These are phyloP conservation scores for Drosophila repleta DNA, from an alignment of 1,140 invertebrate genomes.

Conservation along the genomic window DNA sequence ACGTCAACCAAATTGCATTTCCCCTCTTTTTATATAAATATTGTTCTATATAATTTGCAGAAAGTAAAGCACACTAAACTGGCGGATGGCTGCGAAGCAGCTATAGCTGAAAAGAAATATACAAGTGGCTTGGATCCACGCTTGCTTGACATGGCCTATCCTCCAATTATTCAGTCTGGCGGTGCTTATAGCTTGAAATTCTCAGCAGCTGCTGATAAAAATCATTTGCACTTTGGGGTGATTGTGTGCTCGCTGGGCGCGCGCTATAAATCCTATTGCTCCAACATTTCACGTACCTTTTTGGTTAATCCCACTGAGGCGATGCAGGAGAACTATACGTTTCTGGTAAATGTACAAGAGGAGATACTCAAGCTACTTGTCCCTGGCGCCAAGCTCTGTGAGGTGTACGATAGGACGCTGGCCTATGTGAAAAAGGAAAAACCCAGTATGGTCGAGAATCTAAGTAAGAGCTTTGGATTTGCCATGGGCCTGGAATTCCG, in stretches of 20 bases:
- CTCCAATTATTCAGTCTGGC: conserved; percentile 99
- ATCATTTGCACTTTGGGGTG: conserved; percentile 96
- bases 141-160: conserved; percentile 98
- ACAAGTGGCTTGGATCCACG: conserved; percentile 93
- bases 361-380: conserved; percentile 94
- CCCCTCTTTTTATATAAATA: too few species aligned
- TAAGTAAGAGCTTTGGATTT: conserved; percentile 98
- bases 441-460: conserved; percentile 93
- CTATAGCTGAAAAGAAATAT: conserved; percentile 97
- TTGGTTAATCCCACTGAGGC: conserved; percentile 96
- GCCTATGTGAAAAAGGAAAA: conserved; percentile 94
- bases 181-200: conserved; percentile 99
- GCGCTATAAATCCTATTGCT: conserved; percentile 98
- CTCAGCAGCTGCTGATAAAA: conserved; percentile 96
- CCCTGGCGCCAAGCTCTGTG: conserved; percentile 92
- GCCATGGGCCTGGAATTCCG: conserved; percentile 99
- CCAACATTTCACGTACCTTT: conserved; percentile 98
- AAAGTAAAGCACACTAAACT: conserved; percentile 98
- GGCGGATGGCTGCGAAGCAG: conserved; percentile 96
- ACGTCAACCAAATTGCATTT: not conserved
- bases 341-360: conserved; percentile 95
- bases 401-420: conserved; percentile 95
- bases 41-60: conserved; percentile 85
- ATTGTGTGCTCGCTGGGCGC: conserved; percentile 98
- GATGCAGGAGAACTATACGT: conserved; percentile 95